Evolutionary conservation across 2,888 invertebrate genomes (phyloP).

Genomic region (Drosophila rellima): DNA sequence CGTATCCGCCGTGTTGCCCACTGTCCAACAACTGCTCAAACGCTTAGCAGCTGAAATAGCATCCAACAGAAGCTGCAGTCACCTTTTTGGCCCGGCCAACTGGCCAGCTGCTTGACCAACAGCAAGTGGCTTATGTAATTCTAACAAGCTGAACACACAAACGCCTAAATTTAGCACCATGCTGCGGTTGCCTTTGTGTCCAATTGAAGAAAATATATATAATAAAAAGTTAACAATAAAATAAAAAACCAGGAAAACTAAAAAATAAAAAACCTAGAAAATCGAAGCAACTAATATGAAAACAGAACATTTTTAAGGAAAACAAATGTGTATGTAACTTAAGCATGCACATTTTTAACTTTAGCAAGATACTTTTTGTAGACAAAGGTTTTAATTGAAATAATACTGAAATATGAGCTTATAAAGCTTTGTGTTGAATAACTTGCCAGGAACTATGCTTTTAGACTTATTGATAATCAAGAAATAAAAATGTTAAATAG

Average conservation of each 20-base stretch:
- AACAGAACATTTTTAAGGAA: too few relatives aligned
- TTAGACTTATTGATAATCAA: too few relatives aligned
- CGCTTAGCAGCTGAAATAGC: slow-evolving; percentile 2
- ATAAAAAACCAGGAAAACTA: neutral
- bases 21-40: slow-evolving; percentile 14
- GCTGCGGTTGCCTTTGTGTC: slow-evolving; percentile 6
- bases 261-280: too few relatives aligned
- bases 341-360: too few relatives aligned
- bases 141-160: slow-evolving; percentile 25
- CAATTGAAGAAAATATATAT: slow-evolving; percentile 12
- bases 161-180: neutral
- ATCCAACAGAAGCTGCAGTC: slow-evolving; percentile 7
- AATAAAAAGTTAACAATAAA: neutral
- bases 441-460: too few relatives aligned
- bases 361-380: too few relatives aligned
- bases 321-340: too few relatives aligned
- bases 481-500: too few relatives aligned
- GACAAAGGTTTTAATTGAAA: too few relatives aligned
- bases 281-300: too few relatives aligned
- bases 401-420: too few relatives aligned
- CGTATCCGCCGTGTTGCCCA: slow-evolving; percentile 38
- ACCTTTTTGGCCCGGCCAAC: slow-evolving; percentile 11
- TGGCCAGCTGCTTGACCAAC: slow-evolving; percentile 14
- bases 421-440: too few relatives aligned
- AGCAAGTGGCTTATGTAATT: slow-evolving; percentile 35